Conservation (phyloP, 2,113 vertebrate species). For the Heptranchias perlo region DNA sequence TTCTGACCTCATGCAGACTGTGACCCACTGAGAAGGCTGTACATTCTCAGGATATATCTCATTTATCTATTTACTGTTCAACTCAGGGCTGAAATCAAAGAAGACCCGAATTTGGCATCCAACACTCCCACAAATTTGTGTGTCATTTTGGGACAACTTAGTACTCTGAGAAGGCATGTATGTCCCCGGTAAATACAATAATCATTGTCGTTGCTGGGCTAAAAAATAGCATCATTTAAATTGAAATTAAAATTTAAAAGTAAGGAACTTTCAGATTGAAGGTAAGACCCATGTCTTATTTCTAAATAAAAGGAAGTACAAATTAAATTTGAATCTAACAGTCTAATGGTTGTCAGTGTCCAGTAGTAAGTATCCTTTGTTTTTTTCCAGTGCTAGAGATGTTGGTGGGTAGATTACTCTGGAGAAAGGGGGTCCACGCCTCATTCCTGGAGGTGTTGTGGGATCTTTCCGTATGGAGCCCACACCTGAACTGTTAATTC, state of each 20-base stretch:
- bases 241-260: not conserved
- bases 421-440: not conserved
- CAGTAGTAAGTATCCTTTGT: not conserved
- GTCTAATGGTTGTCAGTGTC: too few relatives aligned
- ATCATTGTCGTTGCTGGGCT: not conserved
- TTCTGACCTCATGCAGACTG: not conserved
- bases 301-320: not conserved
- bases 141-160: not conserved
- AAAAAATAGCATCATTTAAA: not conserved
- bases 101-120: not conserved
- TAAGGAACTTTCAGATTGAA: not conserved
- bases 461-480: not conserved
- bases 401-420: not conserved
- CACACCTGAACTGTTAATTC: not conserved
- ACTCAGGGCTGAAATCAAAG: not conserved
- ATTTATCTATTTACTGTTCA: not conserved
- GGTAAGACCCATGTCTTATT: not conserved
- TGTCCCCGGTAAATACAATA: not conserved
- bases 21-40: not conserved
- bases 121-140: not conserved
- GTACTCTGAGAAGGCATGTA: not conserved
- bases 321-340: not conserved
- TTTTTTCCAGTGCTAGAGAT: not conserved
- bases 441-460: not conserved
- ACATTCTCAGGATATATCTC: not conserved